Evolutionary conservation across 2,888 invertebrate species (phyloP).

Genomic region (Meiosimyza platycephala): DNA sequence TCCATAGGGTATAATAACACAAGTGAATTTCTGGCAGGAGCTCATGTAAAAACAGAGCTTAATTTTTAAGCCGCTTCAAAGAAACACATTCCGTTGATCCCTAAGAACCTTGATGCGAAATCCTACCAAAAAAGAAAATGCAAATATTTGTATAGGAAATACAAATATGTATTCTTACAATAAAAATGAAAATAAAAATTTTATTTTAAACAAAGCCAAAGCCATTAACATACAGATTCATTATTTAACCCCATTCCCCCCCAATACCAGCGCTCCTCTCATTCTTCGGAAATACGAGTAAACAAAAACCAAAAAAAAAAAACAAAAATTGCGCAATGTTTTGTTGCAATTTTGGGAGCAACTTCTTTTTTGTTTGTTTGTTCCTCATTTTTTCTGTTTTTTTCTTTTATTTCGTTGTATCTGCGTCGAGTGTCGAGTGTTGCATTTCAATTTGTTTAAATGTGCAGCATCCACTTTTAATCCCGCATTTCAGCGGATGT

Average conservation of each 20-base stretch:
- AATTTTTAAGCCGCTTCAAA: too few species aligned
- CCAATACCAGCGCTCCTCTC: background rate
- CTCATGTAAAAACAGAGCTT: too few species aligned
- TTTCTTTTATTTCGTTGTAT: slow-evolving; percentile 8
- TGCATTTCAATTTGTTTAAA: slow-evolving; percentile 43
- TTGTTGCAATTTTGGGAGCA: slow-evolving; percentile 7
- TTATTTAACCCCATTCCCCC: background rate
- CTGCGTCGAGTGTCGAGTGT: slow-evolving; percentile 27
- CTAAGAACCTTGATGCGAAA: too few species aligned
- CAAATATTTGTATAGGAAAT: too few species aligned
- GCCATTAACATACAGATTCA: background rate
- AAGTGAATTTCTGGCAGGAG: too few species aligned
- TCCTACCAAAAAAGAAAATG: too few species aligned
- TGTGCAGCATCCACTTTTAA: slow-evolving; percentile 40
- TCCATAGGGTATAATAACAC: too few species aligned
- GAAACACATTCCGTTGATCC: too few species aligned
- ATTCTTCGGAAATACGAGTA: background rate
- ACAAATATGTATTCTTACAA: background rate
- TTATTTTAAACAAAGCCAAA: background rate
- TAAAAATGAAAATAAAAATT: background rate
- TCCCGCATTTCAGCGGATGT: slow-evolving; percentile 40
- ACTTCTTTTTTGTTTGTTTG: slow-evolving; percentile 10
- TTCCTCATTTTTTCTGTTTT: too few species aligned
- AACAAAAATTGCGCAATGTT: slow-evolving; percentile 24
- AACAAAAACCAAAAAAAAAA: background rate